Evolutionary conservation across 2,888 invertebrate species (phyloP).

Genomic region (Dryococelus australis): DNA sequence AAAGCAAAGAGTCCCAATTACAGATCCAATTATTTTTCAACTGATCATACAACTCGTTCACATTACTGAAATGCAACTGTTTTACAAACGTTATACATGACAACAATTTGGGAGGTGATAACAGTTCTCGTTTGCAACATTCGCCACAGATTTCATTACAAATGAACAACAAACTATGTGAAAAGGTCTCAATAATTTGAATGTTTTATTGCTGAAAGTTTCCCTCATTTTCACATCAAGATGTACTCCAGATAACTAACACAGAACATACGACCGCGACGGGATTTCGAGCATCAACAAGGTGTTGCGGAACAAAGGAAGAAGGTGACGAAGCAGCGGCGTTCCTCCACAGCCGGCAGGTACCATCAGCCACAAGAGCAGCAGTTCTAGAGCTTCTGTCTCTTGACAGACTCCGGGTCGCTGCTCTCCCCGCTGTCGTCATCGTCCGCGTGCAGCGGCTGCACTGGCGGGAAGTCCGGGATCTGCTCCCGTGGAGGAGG

Average conservation of each 20-base stretch:
- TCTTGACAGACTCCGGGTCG: constrained; percentile 44
- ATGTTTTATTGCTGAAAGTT: constrained; percentile 4
- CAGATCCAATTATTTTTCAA: not conserved
- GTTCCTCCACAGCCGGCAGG: not conserved
- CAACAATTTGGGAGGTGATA: not conserved
- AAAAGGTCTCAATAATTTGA: no score
- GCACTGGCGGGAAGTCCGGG: constrained; percentile 48
- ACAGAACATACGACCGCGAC: not conserved
- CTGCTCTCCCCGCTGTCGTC: constrained; percentile 45
- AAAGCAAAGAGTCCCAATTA: not conserved
- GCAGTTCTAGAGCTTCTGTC: constrained; percentile 49
- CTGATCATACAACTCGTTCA: not conserved
- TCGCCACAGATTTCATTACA: not conserved
- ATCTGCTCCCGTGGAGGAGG: constrained; percentile 47
- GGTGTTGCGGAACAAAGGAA: not conserved
- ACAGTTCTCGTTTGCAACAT: not conserved
- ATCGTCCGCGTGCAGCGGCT: constrained; percentile 45
- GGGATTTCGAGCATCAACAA: no score
- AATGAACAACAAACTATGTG: not conserved
- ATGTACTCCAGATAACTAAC: not conserved
- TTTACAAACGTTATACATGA: not conserved
- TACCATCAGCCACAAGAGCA: not conserved
- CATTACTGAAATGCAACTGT: not conserved
- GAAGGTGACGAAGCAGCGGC: not conserved
- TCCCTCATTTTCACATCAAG: not conserved